Base-by-base conservation (phyloP, 1,140 invertebrate genomes). In the Nasonia giraulti region DNA sequence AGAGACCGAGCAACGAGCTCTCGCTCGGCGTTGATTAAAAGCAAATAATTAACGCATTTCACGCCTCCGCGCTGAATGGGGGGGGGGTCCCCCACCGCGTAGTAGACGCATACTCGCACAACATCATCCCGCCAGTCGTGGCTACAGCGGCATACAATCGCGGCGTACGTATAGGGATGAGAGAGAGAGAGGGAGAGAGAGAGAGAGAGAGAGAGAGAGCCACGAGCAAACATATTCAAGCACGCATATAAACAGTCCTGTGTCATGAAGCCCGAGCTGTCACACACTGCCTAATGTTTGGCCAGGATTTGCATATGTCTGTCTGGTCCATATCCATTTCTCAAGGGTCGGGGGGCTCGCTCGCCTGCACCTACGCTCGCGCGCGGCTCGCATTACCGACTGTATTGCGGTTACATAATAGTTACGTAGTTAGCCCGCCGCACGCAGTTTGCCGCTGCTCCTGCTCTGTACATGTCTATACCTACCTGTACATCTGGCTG, bases 231-330 rank as follows among this genome's bases (percentile, higher is more conserved):
- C 62, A 77, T 50, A 69, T 69, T 62, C 55, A 77, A 79, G 75
- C 50, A 37, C 77, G 69, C 47, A 78, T 73, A 83, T 83, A 80
- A 69, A 83, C 50, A 50, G 68, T 4, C 20, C n/a, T 50, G 27
- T 40, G 27, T 71, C 37, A 74, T 44, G n/a, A 20, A 14, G 4
- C 20, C 8, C 31, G 31, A 10, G 11, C 11, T 44, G 27, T 47
- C 40, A 75, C 78, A 73, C 76, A 75, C 73, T 40, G 83, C 86
- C 87, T 89, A 89, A 90, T 92, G 91, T 92, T 92, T 92, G 88
- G 84, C 80, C 87, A 90, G 88, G 88, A 92, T 92, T 92, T 92
- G 92, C 91, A 92, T 92, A 91, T 88, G 92, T 92, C 91, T 92
- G 90, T 91, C 89, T 88, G 78, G 68, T 23, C 66, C 50, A 69